Evolutionary conservation across 2,797 vertebrate genomes (phyloP).

Genomic region (Microtus agrestis): DNA sequence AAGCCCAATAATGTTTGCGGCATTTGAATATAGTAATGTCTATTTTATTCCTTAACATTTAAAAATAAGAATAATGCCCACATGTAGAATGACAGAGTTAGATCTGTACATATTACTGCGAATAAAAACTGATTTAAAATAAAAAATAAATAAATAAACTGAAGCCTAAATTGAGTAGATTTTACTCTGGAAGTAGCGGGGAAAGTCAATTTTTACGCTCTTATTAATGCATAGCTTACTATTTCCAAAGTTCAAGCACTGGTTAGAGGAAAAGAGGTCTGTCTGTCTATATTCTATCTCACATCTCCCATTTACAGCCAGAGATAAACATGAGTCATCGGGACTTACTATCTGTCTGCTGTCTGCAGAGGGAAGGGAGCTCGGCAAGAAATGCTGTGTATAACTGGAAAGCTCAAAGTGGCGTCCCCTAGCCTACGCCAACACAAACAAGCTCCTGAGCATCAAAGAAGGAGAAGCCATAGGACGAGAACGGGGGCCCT

Average conservation of each 20-base stretch:
- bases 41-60: conserved; percentile 43
- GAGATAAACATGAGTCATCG: conserved; percentile 21
- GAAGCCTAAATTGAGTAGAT: neutral
- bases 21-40: neutral
- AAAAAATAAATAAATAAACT: neutral
- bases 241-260: conserved; percentile 44
- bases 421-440: neutral
- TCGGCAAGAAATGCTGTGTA: conserved; percentile 52
- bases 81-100: neutral
- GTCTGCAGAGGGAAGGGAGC: neutral
- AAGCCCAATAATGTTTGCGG: neutral
- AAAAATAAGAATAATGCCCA: neutral
- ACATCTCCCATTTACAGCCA: neutral
- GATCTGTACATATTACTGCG: neutral
- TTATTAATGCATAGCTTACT: conserved; percentile 16
- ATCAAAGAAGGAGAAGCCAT: conserved; percentile 12
- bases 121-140: neutral
- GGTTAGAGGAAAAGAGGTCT: neutral
- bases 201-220: conserved; percentile 38
- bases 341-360: conserved; percentile 31
- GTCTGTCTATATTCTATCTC: conserved; percentile 6
- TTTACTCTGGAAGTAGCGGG: neutral
- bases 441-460: conserved; percentile 28
- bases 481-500: conserved; percentile 1
- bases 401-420: conserved; percentile 45